Evolutionary conservation across 2,113 vertebrate species (phyloP).

Genomic region (Puntigrus tetrazona): DNA sequence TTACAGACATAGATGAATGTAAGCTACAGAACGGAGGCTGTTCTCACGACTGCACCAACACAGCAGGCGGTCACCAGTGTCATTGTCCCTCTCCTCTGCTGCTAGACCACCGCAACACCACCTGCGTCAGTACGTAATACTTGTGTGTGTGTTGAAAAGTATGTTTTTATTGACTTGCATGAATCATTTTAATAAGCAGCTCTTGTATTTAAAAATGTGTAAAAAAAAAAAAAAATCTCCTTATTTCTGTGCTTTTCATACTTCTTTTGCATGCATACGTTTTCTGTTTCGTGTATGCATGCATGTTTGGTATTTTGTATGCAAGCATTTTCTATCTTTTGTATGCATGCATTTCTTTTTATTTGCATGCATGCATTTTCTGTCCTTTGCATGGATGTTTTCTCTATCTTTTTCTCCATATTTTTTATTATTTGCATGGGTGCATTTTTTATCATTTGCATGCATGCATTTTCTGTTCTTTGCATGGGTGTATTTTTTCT

Average conservation of each 20-base stretch:
- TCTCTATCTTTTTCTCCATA: too few relatives aligned
- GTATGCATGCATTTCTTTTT: too few relatives aligned
- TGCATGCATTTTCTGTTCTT: too few relatives aligned
- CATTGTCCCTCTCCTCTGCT: constrained; percentile 73
- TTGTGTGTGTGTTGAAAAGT: constrained; percentile 6
- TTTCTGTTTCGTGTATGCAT: too few relatives aligned
- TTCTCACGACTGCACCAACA: constrained; percentile 77
- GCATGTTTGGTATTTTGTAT: too few relatives aligned
- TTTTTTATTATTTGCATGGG: too few relatives aligned
- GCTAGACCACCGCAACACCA: constrained; percentile 67
- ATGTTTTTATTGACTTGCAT: neutral
- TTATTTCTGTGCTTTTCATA: neutral
- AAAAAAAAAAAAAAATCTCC: neutral
- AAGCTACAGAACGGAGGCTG: constrained; percentile 78
- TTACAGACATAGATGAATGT: constrained; percentile 78
- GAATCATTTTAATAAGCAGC: neutral
- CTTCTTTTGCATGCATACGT: neutral
- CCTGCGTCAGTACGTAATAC: constrained; percentile 72
- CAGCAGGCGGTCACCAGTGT: constrained; percentile 71
- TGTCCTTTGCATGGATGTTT: neutral
- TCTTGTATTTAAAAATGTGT: neutral
- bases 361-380: neutral
- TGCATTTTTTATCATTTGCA: too few relatives aligned
- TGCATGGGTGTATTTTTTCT: too few relatives aligned
- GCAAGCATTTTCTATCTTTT: too few relatives aligned